Conservation (phyloP, 2,113 vertebrate species). For the pig (Sus scrofa) region T2T-Sscrofa CM000820.6:17648501-17649000, state of each 20-base stretch:
- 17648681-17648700: conserved; percentile 80
- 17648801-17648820: conserved; percentile 79
- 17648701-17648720: conserved; percentile 64
- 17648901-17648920: conserved; percentile 84
- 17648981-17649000: conserved; percentile 74
- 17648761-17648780: conserved; percentile 75
- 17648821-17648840: conserved; percentile 74
- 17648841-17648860: conserved; percentile 79
- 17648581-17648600: conserved; percentile 79
- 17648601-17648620: conserved; percentile 83
- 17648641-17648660: conserved; percentile 70
- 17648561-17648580: conserved; percentile 81
- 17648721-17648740: conserved; percentile 62
- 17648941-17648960: conserved; percentile 82
- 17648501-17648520: conserved; percentile 86
- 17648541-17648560: conserved; percentile 81
- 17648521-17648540: conserved; percentile 83
- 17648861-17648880: conserved; percentile 79
- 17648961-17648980: conserved; percentile 83
- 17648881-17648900: conserved; percentile 67
- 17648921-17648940: conserved; percentile 86
- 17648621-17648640: conserved; percentile 79
- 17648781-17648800: conserved; percentile 80
- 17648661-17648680: conserved; percentile 86
- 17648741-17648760: conserved; percentile 82